Evolutionary conservation across 2,797 vertebrate genomes (phyloP).

Genomic region (Trachops cirrhosus): DNA sequence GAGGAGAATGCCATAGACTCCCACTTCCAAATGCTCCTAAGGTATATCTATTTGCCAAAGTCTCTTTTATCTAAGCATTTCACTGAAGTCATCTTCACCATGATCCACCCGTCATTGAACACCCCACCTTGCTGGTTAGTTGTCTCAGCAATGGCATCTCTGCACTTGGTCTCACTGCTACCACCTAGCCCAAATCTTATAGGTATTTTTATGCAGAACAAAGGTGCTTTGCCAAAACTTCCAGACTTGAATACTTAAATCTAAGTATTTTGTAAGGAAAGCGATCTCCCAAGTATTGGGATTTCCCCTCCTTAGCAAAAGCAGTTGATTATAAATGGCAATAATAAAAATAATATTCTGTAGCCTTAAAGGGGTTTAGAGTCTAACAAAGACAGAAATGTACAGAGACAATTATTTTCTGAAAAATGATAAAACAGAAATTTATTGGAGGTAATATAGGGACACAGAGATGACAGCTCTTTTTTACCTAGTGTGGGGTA

Average conservation of each 20-base stretch:
- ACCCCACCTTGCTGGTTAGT: neutral
- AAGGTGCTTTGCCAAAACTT: neutral
- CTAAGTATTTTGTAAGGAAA: neutral
- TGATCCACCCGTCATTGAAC: accelerated
- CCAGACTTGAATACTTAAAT: neutral
- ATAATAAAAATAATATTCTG: neutral
- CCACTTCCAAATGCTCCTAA: neutral
- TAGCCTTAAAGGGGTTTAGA: neutral
- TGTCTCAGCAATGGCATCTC: accelerated
- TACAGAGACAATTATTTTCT: neutral
- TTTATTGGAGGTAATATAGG: neutral
- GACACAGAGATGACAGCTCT: neutral
- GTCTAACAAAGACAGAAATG: neutral
- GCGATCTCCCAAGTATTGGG: neutral
- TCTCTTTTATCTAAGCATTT: neutral
- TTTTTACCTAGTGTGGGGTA: neutral
- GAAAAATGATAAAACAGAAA: neutral
- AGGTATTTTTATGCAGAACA: neutral
- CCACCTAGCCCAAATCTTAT: neutral
- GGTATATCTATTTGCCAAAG: neutral
- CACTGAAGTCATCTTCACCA: neutral
- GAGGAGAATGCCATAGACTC: neutral
- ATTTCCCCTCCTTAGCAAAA: neutral
- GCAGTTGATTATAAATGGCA: neutral
- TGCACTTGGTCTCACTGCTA: neutral